Base-by-base conservation (phyloP, 2,113 vertebrate species). In the Catagonus wagneri region DNA sequence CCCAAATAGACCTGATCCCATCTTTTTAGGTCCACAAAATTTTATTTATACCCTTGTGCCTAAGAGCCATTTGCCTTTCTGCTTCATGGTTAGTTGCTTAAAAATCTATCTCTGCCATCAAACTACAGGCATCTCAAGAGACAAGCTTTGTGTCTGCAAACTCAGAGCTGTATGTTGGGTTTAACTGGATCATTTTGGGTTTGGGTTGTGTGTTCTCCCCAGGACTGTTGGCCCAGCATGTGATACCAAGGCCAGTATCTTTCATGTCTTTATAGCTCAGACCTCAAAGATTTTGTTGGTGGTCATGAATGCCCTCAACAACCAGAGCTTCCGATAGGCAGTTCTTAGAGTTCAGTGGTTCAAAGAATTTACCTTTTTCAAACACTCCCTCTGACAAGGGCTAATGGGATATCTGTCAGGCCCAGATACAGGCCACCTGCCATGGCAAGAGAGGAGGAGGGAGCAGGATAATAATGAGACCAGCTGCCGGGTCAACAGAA, bases 131-230 rank as follows among this genome's bases (percentile, higher is more conserved):
- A 32, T 44, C 74, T 83, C 39, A 74, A 90, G 85, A 97, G 81
- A 91, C 6, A 65, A 92, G 75, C 23, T 79, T 56, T 34, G n/a
- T 34, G 36, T 96, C 90, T 88, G 34, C 15, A 34, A 79, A 78
- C 93, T 80, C 3, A 2, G 39, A 83, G 86, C 81, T 52, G 7
- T 52, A 32, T 22, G 36, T 89, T 78, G 89, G 23, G 32, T 75
- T 95, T 98, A 96, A 97, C 80, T 96, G 94, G 96, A 60, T 86
- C 78, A 85, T 69, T 93, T 74, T 91, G 92, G 69, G 78, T 52
- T 79, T 13, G 25, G 32, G 69, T 11, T 71, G 65, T 58, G 23
- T 94, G 94, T 60, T 54, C 74, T 91, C 91, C 78, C 86, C 78
- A 63, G 89, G 85, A 80, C 63, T 69, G 34, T 60, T 61, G 78